phyloP scores from a whole-genome alignment of 2,888 invertebrate species.

The Hydrotaea cyrtoneurina region DNA sequence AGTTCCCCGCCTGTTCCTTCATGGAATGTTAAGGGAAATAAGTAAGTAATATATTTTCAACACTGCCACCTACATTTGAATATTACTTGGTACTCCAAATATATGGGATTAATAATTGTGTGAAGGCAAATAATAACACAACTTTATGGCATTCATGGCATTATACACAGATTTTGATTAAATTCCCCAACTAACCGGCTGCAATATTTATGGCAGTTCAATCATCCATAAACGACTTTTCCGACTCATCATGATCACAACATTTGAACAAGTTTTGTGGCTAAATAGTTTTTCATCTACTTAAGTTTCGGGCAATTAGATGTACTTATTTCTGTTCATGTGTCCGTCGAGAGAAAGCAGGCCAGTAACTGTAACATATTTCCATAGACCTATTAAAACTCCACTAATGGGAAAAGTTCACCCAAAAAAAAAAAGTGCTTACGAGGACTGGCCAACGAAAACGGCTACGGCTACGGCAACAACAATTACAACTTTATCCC shows the following conservation, averaged over 20 bases:
- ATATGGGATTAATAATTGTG: no score
- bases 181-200: neutral
- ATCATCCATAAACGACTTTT: neutral
- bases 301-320: neutral
- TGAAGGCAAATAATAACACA: no score
- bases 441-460: slow-evolving; percentile 51
- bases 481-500: slow-evolving; percentile 63
- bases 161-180: neutral
- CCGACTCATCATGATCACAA: neutral
- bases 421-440: slow-evolving; percentile 57
- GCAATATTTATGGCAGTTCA: neutral
- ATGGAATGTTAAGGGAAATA: no score
- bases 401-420: slow-evolving; percentile 62
- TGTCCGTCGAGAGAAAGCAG: neutral
- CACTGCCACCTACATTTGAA: no score
- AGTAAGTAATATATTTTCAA: no score
- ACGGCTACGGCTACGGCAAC: slow-evolving; percentile 34
- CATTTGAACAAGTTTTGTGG: slow-evolving; percentile 6
- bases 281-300: neutral
- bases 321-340: neutral
- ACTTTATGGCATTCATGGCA: no score
- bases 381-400: slow-evolving; percentile 57
- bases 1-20: no score
- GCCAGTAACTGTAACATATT: slow-evolving; percentile 21
- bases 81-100: no score